Conservation (phyloP, 2,113 vertebrate species). For the Apodemus sylvaticus region DNA sequence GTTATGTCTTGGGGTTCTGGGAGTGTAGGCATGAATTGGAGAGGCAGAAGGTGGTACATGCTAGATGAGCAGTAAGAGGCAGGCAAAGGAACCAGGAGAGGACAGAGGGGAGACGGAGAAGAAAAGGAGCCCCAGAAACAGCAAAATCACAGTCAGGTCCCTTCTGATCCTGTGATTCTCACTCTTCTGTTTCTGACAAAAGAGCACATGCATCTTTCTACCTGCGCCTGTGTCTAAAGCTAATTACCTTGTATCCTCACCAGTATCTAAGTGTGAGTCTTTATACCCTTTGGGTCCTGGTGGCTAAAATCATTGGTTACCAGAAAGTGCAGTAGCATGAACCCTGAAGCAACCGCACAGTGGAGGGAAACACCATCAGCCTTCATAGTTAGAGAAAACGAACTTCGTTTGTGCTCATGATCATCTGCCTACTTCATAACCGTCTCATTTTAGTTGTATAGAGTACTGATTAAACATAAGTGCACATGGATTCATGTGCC, state of each 20-base stretch:
- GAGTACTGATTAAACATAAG: neutral
- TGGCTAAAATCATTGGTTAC: neutral
- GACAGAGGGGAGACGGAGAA: neutral
- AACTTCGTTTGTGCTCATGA: neutral
- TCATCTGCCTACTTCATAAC: neutral
- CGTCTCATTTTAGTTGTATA: neutral
- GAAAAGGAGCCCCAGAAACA: fast-evolving
- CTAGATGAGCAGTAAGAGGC: neutral
- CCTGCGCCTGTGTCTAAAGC: neutral
- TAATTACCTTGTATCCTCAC: slow-evolving; percentile 23
- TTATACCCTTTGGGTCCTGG: neutral
- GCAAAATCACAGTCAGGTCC: neutral
- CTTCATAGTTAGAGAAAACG: slow-evolving; percentile 38
- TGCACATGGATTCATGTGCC: neutral
- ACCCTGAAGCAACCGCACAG: too few relatives aligned
- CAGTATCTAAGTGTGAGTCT: neutral
- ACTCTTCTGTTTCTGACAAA: neutral
- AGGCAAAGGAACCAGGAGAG: neutral
- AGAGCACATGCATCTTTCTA: neutral
- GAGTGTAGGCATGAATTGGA: neutral
- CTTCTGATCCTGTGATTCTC: neutral
- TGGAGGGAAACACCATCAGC: neutral
- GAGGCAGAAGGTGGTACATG: too few relatives aligned
- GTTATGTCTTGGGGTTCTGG: neutral
- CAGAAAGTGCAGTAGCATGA: neutral